Evolutionary conservation across 37 sponge, comb jelly and placozoan genomes (phyloP).

Genomic region (Chondrosia reniformis): DNA sequence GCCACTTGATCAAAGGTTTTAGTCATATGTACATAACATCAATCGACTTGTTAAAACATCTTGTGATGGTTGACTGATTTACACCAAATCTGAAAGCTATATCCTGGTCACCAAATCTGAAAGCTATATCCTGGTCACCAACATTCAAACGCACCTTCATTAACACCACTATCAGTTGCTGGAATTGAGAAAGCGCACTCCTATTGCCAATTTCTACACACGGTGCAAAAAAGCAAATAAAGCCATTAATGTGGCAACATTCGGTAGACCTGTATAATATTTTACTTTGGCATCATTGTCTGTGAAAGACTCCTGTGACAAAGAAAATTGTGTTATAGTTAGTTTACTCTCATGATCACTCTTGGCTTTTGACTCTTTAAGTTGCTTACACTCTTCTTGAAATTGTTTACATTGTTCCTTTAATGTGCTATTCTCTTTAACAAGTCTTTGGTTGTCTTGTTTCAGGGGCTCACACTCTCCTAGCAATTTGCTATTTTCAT

Average conservation of each 20-base stretch:
- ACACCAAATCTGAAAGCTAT: conserved; percentile 30
- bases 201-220: not conserved
- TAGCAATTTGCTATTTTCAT: no score
- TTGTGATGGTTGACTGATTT: conserved; percentile 19
- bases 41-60: conserved; percentile 35
- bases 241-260: not conserved
- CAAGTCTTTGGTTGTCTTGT: no score
- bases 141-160: conserved; percentile 19
- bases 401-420: no score
- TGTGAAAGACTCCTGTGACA: no score
- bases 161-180: conserved; percentile 7
- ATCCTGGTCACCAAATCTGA: conserved; percentile 15
- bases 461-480: no score
- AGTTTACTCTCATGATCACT: no score
- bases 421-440: no score
- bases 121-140: conserved; percentile 14
- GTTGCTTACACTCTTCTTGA: no score
- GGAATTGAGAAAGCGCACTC: not conserved
- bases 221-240: not conserved
- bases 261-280: not conserved
- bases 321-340: no score
- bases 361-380: no score
- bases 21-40: conserved; percentile 21
- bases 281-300: no score
- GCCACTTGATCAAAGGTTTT: conserved; percentile 22